Evolutionary conservation across 2,113 vertebrate genomes (phyloP), one percentile per base, ranked within the genome.

Genomic region (Campylomormyrus numenius): DNA sequence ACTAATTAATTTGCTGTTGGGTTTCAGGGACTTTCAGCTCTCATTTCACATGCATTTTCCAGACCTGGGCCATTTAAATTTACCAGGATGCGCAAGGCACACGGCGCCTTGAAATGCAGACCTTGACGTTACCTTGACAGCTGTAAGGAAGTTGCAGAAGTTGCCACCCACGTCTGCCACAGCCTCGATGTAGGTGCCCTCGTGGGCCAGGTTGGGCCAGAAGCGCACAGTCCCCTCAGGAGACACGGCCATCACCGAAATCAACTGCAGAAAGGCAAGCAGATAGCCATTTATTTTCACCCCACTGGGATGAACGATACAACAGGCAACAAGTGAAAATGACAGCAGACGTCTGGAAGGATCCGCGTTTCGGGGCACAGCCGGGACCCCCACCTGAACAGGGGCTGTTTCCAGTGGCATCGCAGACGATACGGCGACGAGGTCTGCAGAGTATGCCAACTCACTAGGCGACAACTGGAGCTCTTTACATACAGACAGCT

Each of bases 401-500:
- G 96, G 93, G 46, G 96, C 91, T 0, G 92, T 88, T 89, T 99
- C 97, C 91, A 96, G 92, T 0, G 96, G 93, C 10, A 53, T 85
- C 0, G 94, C 85, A 9, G 94, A 97, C 15, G 95, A 94, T 83
- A 99, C 85, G n/a, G 97, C 97, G 86, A 98, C 95, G 31, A 98
- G 95, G 90, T 96, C 95, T 4, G 98, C 96, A 0, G 92, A 96
- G 94, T 95, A 96, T 0, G 91, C 93, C 91, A 94, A 96, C 50
- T 98, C 97, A 88, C 97, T 98, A 91, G 95, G 92, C 10, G 98
- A 97, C 80, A 99, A 93, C 94, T 97, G 98, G 48, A 99, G 96
- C 83, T 99, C 98, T 93, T 99, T 99, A 91, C 98, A 99, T 31
- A 98, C 95, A 0, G 97, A 97, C 87, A 98, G 91, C 98, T 99